These are phyloP conservation scores for Pheosia gnoma DNA, from an alignment of 2,888 invertebrate genomes.

Conservation along the genomic window DNA sequence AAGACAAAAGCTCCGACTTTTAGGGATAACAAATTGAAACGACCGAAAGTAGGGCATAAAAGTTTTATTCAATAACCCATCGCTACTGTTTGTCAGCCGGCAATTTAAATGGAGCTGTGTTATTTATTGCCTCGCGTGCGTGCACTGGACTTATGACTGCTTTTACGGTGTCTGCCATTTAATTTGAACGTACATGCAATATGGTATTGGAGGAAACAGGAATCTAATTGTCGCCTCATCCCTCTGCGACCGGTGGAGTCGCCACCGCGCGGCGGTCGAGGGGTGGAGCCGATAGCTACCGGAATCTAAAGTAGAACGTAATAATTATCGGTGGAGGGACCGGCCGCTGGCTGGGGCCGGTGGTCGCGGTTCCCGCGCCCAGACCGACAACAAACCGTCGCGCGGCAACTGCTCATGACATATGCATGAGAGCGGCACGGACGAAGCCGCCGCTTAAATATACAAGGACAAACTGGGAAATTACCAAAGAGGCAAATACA, in stretches of 20 bases:
- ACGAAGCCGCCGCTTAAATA: slow-evolving; percentile 75
- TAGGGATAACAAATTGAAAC: slow-evolving; percentile 6
- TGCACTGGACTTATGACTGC: slow-evolving; percentile 61
- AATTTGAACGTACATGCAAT: slow-evolving; percentile 76
- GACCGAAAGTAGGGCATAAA: slow-evolving; percentile 24
- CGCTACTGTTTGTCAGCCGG: slow-evolving; percentile 41
- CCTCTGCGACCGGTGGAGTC: slow-evolving; percentile 51
- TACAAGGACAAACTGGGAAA: slow-evolving; percentile 78
- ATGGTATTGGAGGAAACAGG: slow-evolving; percentile 65
- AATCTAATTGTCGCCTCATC: slow-evolving; percentile 79
- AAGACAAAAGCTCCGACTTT: neutral
- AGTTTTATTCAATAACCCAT: slow-evolving; percentile 58
- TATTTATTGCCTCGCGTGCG: slow-evolving; percentile 72
- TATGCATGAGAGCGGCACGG: slow-evolving; percentile 80
- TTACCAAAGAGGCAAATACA: slow-evolving; percentile 78
- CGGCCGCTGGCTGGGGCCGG: slow-evolving; percentile 53
- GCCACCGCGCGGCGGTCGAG: slow-evolving; percentile 38
- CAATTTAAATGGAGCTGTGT: slow-evolving; percentile 58
- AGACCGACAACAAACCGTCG: slow-evolving; percentile 82
- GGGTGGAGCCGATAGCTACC: slow-evolving; percentile 68
- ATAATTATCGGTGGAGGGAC: slow-evolving; percentile 75
- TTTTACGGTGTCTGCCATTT: slow-evolving; percentile 75
- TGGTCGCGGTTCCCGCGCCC: slow-evolving; percentile 75
- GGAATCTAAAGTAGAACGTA: slow-evolving; percentile 77
- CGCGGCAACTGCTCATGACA: slow-evolving; percentile 83